Evolutionary conservation across 92 coral and sea anemone genomes (phyloP).

Genomic region (Nematostella vectensis): DNA sequence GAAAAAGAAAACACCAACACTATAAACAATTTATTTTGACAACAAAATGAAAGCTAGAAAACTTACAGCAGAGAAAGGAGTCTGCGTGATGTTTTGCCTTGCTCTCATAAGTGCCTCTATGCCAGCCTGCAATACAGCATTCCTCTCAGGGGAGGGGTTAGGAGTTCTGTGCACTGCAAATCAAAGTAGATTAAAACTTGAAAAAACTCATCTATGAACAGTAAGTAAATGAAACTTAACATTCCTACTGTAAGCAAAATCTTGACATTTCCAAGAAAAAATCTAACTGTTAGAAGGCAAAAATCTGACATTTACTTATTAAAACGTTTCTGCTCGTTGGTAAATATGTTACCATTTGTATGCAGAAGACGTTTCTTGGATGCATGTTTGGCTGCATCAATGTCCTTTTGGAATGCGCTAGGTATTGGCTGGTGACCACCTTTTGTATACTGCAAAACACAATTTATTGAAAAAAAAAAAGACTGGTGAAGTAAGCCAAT

Average conservation of each 20-base stretch:
- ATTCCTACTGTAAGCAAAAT: no score
- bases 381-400: constrained; percentile 9
- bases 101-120: constrained; percentile 77
- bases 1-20: no score
- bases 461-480: not conserved
- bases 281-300: no score
- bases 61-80: constrained; percentile 8
- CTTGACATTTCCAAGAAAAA: no score
- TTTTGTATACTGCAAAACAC: not conserved
- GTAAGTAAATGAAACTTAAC: no score
- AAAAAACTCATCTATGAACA: not conserved
- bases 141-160: constrained; percentile 93
- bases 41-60: not conserved
- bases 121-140: constrained; percentile 85
- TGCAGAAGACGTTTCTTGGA: not conserved
- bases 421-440: constrained; percentile 6
- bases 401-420: constrained; percentile 46
- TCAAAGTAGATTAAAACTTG: not conserved
- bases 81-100: constrained; percentile 45
- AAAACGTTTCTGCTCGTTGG: no score
- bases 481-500: no score
- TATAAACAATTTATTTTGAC: not conserved
- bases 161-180: constrained; percentile 43
- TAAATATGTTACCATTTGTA: no score
- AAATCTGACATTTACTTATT: no score